Conservation (phyloP, 2,888 invertebrate species). For the Abrostola triplasia region DNA sequence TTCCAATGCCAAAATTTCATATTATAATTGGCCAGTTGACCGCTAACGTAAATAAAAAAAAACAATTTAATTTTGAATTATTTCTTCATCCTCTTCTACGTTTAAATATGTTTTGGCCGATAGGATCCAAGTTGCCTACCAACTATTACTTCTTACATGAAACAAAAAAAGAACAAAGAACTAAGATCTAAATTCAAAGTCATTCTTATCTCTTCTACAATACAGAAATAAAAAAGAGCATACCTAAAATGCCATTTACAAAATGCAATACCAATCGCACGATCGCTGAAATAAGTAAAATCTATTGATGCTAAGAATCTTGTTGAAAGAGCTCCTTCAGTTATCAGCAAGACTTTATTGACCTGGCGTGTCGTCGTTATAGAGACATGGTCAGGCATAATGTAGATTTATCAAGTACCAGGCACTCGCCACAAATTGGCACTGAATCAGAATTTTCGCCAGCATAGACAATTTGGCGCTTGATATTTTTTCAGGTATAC, state of each 20-base stretch:
- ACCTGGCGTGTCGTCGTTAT: constrained; percentile 12
- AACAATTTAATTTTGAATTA: too few species aligned
- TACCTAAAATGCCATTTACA: neutral
- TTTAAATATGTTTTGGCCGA: too few species aligned
- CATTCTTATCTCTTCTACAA: too few species aligned
- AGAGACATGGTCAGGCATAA: constrained; percentile 41
- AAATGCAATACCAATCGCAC: neutral
- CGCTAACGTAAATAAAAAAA: too few species aligned
- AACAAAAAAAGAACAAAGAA: too few species aligned
- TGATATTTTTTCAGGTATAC: constrained; percentile 22
- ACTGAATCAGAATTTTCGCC: constrained; percentile 44
- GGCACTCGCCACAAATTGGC: constrained; percentile 49
- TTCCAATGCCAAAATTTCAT: neutral
- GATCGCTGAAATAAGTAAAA: neutral
- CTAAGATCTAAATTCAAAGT: too few species aligned
- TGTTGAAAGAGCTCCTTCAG: neutral
- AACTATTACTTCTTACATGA: too few species aligned
- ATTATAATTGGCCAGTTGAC: too few species aligned
- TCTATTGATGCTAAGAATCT: neutral
- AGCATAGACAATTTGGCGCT: constrained; percentile 31
- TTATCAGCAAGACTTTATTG: constrained; percentile 4
- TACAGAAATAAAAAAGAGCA: too few species aligned
- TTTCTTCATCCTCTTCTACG: too few species aligned
- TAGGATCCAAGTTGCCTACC: too few species aligned
- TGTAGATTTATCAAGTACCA: constrained; percentile 51